These are phyloP conservation scores for Heliconius himera DNA, from an alignment of 1,140 invertebrate genomes.

Conservation along the genomic window DNA sequence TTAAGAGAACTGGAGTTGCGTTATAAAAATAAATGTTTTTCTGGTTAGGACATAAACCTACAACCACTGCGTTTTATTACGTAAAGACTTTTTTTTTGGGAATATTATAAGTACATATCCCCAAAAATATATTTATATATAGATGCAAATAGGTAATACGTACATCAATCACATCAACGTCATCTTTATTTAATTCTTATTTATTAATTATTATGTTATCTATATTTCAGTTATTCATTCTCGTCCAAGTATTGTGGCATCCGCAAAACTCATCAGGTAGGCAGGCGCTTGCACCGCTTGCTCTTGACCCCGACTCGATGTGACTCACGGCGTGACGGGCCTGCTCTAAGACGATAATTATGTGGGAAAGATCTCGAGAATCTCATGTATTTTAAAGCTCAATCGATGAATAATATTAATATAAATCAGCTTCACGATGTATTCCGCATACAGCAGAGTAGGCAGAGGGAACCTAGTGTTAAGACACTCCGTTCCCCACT, in stretches of 20 bases:
- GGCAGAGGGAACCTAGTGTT: too few relatives aligned
- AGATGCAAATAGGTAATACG: too few relatives aligned
- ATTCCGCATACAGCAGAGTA: too few relatives aligned
- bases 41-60: too few relatives aligned
- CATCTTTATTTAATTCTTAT: neutral
- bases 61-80: too few relatives aligned
- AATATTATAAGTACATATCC: too few relatives aligned
- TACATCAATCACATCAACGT: neutral
- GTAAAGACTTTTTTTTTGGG: too few relatives aligned
- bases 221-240: neutral
- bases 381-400: slow-evolving; percentile 22
- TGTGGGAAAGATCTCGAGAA: slow-evolving; percentile 48
- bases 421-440: neutral
- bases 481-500: too few relatives aligned
- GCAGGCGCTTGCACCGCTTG: slow-evolving; percentile 51
- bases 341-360: slow-evolving; percentile 43
- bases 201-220: neutral
- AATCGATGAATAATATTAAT: slow-evolving; percentile 10
- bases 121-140: too few relatives aligned
- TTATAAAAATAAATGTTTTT: too few relatives aligned
- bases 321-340: slow-evolving; percentile 55
- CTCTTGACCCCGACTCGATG: slow-evolving; percentile 63
- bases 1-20: too few relatives aligned
- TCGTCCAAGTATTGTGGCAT: slow-evolving; percentile 54
- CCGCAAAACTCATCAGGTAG: slow-evolving; percentile 64